These are phyloP conservation scores for Brenthis daphne DNA, from an alignment of 2,888 invertebrate genomes.

Conservation along the genomic window DNA sequence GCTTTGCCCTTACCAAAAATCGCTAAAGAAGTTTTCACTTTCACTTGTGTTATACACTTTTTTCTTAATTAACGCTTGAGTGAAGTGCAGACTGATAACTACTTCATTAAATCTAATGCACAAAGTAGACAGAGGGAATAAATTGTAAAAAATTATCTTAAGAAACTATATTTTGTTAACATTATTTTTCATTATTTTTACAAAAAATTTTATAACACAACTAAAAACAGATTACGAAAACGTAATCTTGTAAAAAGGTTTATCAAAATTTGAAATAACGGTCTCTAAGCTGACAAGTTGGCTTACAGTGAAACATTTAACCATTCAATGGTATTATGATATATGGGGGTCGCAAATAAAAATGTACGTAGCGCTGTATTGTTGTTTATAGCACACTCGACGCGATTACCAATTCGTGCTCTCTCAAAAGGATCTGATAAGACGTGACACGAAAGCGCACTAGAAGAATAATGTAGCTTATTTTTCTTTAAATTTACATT, in stretches of 20 bases:
- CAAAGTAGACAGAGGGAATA: no score
- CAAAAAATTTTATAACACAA: neutral
- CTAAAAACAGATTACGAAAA: neutral
- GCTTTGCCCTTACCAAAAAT: no score
- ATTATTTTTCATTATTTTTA: neutral
- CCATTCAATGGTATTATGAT: constrained; percentile 36
- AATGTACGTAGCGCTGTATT: constrained; percentile 33
- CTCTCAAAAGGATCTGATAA: constrained; percentile 17
- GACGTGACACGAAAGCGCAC: constrained; percentile 5
- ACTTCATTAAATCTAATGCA: no score
- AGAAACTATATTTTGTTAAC: no score
- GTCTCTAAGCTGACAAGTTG: constrained; percentile 33
- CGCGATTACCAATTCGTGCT: constrained; percentile 26
- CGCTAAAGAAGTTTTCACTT: no score
- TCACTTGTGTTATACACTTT: no score
- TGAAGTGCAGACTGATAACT: no score
- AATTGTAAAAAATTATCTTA: no score
- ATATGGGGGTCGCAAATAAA: constrained; percentile 28
- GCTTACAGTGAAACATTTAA: constrained; percentile 38
- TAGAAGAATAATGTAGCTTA: neutral
- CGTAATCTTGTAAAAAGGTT: constrained; percentile 1
- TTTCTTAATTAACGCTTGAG: no score
- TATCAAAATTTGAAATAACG: constrained; percentile 2
- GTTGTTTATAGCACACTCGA: constrained; percentile 37
- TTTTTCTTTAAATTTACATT: neutral